These are phyloP conservation scores for Gymnorhina tibicen DNA, from an alignment of 2,113 vertebrate species.

Conservation along the genomic window DNA sequence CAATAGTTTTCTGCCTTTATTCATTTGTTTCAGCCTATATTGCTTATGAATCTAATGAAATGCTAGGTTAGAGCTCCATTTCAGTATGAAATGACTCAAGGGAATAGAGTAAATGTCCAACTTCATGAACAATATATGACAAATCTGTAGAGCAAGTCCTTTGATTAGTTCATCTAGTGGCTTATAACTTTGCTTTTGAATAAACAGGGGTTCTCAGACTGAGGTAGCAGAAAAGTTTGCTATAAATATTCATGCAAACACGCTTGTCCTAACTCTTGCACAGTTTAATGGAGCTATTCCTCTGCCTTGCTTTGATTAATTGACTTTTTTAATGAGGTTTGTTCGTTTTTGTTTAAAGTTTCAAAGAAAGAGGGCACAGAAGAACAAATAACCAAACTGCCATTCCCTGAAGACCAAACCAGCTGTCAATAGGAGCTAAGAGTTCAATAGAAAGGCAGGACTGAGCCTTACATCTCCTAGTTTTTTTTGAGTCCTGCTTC, in stretches of 20 bases:
- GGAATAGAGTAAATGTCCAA: background rate
- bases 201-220: background rate
- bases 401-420: background rate
- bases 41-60: conserved; percentile 47
- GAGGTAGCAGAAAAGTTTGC: background rate
- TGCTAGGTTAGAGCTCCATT: background rate
- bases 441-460: background rate
- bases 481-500: background rate
- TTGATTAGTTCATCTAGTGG: conserved; percentile 14
- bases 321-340: background rate
- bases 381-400: background rate
- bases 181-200: background rate
- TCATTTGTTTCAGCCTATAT: conserved; percentile 10
- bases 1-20: conserved; percentile 22
- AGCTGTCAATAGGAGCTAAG: background rate
- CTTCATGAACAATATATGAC: background rate
- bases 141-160: background rate
- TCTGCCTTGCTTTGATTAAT: background rate
- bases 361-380: background rate
- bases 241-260: background rate
- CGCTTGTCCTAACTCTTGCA: background rate
- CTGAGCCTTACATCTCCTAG: background rate
- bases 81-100: conserved; percentile 20
- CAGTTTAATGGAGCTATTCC: background rate
- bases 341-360: background rate